Evolutionary conservation across 1,140 invertebrate genomes (phyloP).

Genomic region (Nasonia giraulti): DNA sequence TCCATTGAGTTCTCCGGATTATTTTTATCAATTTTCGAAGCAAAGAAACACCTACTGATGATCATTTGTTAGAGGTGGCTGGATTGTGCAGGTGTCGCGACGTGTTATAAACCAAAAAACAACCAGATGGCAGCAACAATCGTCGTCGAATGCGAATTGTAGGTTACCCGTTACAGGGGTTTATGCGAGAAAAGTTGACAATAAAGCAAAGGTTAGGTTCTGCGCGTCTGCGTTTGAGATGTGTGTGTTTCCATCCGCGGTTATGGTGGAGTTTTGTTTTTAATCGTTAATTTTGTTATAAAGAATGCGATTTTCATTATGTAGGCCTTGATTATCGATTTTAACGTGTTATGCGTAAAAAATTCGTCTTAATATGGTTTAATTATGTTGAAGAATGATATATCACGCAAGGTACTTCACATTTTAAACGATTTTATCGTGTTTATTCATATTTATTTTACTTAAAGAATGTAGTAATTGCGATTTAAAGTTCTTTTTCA

Average conservation of each 20-base stretch:
- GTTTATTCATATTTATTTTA: constrained; percentile 18
- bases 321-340: constrained; percentile 14
- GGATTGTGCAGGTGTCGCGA: constrained; percentile 41
- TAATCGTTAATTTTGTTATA: constrained; percentile 12
- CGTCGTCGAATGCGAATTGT: neutral
- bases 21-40: constrained; percentile 1
- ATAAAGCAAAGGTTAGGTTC: constrained; percentile 37
- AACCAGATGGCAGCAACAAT: constrained; percentile 46
- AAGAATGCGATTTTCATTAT: constrained; percentile 1
- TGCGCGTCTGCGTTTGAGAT: constrained; percentile 36
- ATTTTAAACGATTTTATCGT: neutral
- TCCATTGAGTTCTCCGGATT: neutral
- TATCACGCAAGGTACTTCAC: neutral
- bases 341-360: neutral
- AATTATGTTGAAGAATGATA: constrained; percentile 7
- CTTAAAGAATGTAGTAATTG: neutral
- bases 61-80: constrained; percentile 1
- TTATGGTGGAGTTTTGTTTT: constrained; percentile 37
- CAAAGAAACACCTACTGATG: constrained; percentile 1
- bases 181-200: constrained; percentile 15
- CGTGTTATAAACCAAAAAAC: neutral
- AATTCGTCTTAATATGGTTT: neutral
- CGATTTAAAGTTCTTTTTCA: neutral
- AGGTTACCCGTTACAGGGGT: neutral
- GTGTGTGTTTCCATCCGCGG: neutral